A percentile compares a stretch with the other conserved stretches of the same genome.
phyloP scores from a whole-genome alignment of 2,888 invertebrate genomes.

The Halictus quadricinctus region DNA sequence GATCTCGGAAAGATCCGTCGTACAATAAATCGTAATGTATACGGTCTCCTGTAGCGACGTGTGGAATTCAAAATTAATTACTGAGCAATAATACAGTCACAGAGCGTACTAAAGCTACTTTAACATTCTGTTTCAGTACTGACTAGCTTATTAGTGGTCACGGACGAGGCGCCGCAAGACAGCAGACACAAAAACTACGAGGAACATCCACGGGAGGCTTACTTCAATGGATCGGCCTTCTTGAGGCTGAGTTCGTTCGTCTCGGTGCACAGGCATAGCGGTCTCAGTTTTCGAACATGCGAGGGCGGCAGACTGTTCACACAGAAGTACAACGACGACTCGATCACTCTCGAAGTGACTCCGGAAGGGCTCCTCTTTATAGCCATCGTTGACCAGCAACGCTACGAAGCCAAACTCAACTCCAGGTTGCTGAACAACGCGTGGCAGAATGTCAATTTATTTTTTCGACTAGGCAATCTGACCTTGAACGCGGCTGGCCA shows the following conservation, averaged over 20 bases:
- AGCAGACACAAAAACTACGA: constrained; percentile 62
- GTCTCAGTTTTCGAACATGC: constrained; percentile 92
- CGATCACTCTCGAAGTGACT: constrained; percentile 80
- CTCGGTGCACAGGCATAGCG: constrained; percentile 91
- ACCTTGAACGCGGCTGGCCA: constrained; percentile 84
- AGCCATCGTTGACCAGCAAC: constrained; percentile 82
- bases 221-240: constrained; percentile 92
- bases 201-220: constrained; percentile 88
- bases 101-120: not conserved
- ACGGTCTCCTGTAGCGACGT: not conserved
- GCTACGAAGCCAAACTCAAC: constrained; percentile 86
- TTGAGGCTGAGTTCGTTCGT: constrained; percentile 89
- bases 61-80: not conserved
- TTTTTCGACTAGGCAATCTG: constrained; percentile 85
- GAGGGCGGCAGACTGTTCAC: constrained; percentile 83
- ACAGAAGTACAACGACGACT: constrained; percentile 78
- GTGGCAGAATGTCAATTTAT: constrained; percentile 90
- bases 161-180: constrained; percentile 66
- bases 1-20: not conserved
- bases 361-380: constrained; percentile 83
- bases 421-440: constrained; percentile 90
- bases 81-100: not conserved
- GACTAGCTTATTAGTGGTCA: constrained; percentile 71
- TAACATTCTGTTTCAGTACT: constrained; percentile 68
- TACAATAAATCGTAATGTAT: not conserved